Evolutionary conservation across 2,113 vertebrate species (phyloP), one percentile per base, ranked within the genome.

Genomic region (Callopanchax toddi): DNA sequence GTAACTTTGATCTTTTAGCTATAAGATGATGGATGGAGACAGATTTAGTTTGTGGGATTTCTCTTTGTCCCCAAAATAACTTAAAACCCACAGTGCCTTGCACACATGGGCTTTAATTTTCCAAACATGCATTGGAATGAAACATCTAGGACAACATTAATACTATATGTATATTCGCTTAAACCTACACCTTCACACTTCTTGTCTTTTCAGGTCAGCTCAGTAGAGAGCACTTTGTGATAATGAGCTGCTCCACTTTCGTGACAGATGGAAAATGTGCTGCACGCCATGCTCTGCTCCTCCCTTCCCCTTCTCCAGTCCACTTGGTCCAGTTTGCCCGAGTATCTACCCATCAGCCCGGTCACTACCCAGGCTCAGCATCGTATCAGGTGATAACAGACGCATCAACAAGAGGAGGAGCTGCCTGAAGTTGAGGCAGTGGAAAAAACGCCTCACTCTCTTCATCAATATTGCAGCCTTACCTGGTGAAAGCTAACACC

Each of bases 211-310:
- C 78, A 86, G 90, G 87, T 89, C 88, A 91, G 74, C 74, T 84
- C 86, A 83, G 82, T 34, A 56, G 84, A 81, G 83, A 90, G 86
- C 90, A 91, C 89, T 89, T 73, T 78, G 80, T 52, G 56, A 74
- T 91, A 92, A 92, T 89, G 88, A 91, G 85, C 81, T 90, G 90
- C 90, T 92, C 90, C 77, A 85, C 85, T 93, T 92, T 92, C 89
- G 90, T 75, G 78, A 86, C 90, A 91, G 87, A 92, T 92, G 91
- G 92, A 93, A 92, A 93, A 91, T 90, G 86, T 86, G 84, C 76
- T 60, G 78, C 78, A 70, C 44, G 71, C 76, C 40, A 32, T 50
- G 55, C 74, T 76, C 58, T 21, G 58, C 81, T 74, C 66, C 76
- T 86, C 74, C 76, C 76, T 58, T 67, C n/a, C 61, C 68, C 78